Base-by-base conservation (phyloP, 1,140 invertebrate genomes). In the Ceratoteleas bidentatus region DNA sequence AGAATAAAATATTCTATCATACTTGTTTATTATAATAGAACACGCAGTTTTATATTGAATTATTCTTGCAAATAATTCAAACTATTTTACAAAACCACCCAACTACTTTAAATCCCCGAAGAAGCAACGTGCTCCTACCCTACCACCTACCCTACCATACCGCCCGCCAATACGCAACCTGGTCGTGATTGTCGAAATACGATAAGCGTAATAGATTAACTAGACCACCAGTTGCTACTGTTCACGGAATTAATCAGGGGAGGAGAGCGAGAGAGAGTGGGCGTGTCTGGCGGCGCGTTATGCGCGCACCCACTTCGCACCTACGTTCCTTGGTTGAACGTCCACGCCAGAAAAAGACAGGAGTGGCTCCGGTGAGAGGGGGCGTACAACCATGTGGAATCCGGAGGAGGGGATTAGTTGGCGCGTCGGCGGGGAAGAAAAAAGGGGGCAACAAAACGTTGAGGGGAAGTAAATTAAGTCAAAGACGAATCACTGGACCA, bases 301-400 rank as follows among this genome's bases (percentile, higher is more conserved):
- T 77, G 84, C 70, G 58, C 86, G 85, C 85, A 85, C 83, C 84
- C 83, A 89, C 86, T 84, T 88, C 84, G 86, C 84, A 86, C 85
- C 85, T 87, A 83, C 81, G 52, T 45, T 49, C 13, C 36, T 70
- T 50, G 56, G 33, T 24, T 58, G 40, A 47, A 43, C 54, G 62
- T 33, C 9, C 36, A 24, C 1, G 34, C 15, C 49, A 33, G 15
- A 38, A 58, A 58, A 43, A 52, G 62, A 14, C 60, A 72, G 68
- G 77, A 73, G 56, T 73, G 61, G 68, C 75, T 65, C 52, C n/a
- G 8, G 14, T 60, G 56, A 8, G 68, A 58, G 66, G 52, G 58
- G 66, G 75, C 75, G 66, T 68, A 9, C 54, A 60, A 50, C 50
- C 40, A 13, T 54, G 53, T 43, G 34, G 7, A 11, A 6, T 11